Evolutionary conservation across 2,113 vertebrate genomes (phyloP).

Genomic region (Carassius gibelio): DNA sequence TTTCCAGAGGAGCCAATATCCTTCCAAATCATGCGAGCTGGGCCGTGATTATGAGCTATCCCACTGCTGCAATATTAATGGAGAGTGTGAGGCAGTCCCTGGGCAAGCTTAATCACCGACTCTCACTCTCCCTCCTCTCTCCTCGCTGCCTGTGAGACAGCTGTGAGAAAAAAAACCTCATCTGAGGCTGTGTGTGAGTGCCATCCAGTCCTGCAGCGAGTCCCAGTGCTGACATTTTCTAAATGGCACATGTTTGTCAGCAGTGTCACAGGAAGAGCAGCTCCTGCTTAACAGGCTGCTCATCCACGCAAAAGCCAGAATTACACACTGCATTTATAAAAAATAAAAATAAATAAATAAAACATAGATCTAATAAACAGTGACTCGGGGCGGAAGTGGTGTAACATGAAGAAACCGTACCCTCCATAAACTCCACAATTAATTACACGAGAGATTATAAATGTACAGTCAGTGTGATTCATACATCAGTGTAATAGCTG

Average conservation of each 20-base stretch:
- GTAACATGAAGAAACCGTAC: slow-evolving; percentile 11
- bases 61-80: slow-evolving; percentile 60
- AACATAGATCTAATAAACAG: slow-evolving; percentile 1
- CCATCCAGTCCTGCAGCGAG: slow-evolving; percentile 11
- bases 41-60: slow-evolving; percentile 55
- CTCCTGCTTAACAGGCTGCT: slow-evolving; percentile 14
- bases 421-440: background rate
- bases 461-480: background rate
- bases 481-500: background rate
- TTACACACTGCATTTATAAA: slow-evolving; percentile 1
- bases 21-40: slow-evolving; percentile 40
- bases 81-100: slow-evolving; percentile 42
- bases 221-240: slow-evolving; percentile 49
- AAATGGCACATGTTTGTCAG: slow-evolving; percentile 56
- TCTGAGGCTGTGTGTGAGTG: slow-evolving; percentile 11
- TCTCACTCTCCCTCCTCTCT: background rate
- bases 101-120: slow-evolving; percentile 11
- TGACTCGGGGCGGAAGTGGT: slow-evolving; percentile 23
- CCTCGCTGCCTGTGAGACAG: slow-evolving; percentile 31
- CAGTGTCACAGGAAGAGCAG: slow-evolving; percentile 10
- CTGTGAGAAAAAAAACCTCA: slow-evolving; percentile 15
- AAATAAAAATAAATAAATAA: background rate
- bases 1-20: slow-evolving; percentile 47
- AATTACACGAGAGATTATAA: background rate
- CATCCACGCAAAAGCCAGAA: slow-evolving; percentile 10